Evolutionary conservation across 2,888 invertebrate species (phyloP).

Genomic region (Chesias legatella): DNA sequence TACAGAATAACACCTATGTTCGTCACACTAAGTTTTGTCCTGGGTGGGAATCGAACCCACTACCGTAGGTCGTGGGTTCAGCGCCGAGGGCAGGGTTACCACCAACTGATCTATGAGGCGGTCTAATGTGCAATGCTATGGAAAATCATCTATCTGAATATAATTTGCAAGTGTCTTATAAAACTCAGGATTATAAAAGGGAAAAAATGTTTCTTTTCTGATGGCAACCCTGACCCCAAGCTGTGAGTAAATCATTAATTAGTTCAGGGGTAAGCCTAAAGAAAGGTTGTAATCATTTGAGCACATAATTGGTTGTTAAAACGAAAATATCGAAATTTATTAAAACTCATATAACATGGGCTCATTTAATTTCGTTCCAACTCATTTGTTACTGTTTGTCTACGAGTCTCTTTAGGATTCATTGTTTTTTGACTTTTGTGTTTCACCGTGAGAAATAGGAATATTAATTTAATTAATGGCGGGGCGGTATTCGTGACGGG

Average conservation of each 20-base stretch:
- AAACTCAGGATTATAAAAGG: too few relatives aligned
- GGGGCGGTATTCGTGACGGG: constrained; percentile 1
- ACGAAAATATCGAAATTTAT: constrained; percentile 65
- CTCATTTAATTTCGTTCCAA: constrained; percentile 59
- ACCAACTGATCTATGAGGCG: too few relatives aligned
- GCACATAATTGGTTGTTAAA: constrained; percentile 74
- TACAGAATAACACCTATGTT: too few relatives aligned
- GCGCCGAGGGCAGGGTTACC: too few relatives aligned
- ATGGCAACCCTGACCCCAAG: constrained; percentile 50
- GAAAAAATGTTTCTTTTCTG: background rate
- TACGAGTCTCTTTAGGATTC: constrained; percentile 39
- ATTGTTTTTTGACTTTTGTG: constrained; percentile 29
- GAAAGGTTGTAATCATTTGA: constrained; percentile 62
- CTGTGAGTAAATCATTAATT: constrained; percentile 74
- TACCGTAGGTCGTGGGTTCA: too few relatives aligned
- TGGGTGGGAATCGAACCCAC: too few relatives aligned
- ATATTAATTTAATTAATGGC: constrained; percentile 20
- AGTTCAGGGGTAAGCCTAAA: constrained; percentile 64
- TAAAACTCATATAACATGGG: constrained; percentile 59
- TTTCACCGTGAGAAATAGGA: constrained; percentile 25
- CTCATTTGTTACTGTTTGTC: constrained; percentile 69
- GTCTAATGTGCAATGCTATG: too few relatives aligned
- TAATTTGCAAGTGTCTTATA: too few relatives aligned
- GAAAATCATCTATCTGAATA: too few relatives aligned
- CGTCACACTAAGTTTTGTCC: too few relatives aligned